Evolutionary conservation across 2,888 invertebrate species (phyloP), one percentile per base, ranked within the genome.

Genomic region (Cataglyphis altisquamis): DNA sequence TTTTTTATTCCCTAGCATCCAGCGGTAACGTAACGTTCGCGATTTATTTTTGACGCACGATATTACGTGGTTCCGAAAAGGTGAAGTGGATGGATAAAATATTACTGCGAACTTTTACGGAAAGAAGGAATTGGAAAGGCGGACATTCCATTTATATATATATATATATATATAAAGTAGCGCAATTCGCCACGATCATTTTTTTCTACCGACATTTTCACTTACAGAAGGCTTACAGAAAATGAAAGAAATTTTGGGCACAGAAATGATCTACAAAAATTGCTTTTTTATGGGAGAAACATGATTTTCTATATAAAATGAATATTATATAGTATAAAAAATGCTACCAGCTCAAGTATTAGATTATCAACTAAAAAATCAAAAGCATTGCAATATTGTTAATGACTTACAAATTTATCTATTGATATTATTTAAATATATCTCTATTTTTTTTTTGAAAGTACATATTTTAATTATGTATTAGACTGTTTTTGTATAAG

Each of bases 71-170:
- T 77, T 77, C 36, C 52, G 29, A 77, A 68, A 77, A 68, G 39
- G 77, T 68, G 68, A 77, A 68, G 70, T 77, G 55, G 77, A 77
- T 77, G 70, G 70, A 75, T 67, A 70, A 77, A 75, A 75, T 75
- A 75, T 75, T 68, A 70, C 70, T n/a, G 68, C 77, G n/a, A 68
- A 68, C 10, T 55, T 29, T 77, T 52, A 39, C 36, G 29, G 6
- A 18, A 45, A 41, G 64, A 1, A 10, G 32, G 0, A 74, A 66
- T 52, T 52, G 67, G 36, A 48, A 75, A 36, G 12, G 70, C 9
- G 68, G 70, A 55, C 55, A 68, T 77, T 77, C 68, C 77, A 68
- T 68, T 77, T 77, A 52, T 77, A 77, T 77, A 21, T 21, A 21
- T 77, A 77, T 77, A 64, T 64, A 36, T 36, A n/a, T 64, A 41